A percentile compares a stretch with the other conserved stretches of the same genome.
Conservation (phyloP, 2,797 vertebrate species). For the Pipistrellus pygmaeus region DNA sequence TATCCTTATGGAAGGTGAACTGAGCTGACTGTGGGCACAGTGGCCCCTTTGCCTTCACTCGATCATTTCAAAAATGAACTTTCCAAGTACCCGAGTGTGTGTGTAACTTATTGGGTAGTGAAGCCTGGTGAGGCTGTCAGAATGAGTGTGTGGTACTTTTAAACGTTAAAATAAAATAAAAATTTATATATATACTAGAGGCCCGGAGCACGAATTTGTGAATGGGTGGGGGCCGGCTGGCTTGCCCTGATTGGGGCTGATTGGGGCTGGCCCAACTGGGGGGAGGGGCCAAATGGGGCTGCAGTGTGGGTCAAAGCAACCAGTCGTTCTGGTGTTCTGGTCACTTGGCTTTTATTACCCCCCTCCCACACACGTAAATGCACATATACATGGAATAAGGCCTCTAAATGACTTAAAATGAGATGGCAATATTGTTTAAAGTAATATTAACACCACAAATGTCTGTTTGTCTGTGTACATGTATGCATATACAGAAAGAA, state of each 20-base stretch:
- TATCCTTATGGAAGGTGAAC: background rate
- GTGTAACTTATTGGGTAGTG: conserved; percentile 75
- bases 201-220: too few species aligned
- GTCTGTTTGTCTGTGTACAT: background rate
- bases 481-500: background rate
- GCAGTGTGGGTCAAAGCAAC: too few species aligned
- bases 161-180: conserved; percentile 59
- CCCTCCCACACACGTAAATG: too few species aligned
- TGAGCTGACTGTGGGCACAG: background rate
- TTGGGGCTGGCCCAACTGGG: too few species aligned
- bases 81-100: conserved; percentile 62
- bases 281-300: too few species aligned
- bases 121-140: conserved; percentile 36
- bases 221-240: too few species aligned
- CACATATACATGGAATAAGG: background rate
- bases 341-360: too few species aligned
- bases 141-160: conserved; percentile 64
- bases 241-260: too few species aligned
- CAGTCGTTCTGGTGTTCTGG: too few species aligned
- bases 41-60: background rate
- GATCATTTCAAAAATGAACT: conserved; percentile 60
- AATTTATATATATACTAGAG: too few species aligned
- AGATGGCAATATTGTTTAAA: conserved; percentile 31
- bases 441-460: conserved; percentile 3
- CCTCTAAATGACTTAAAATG: conserved; percentile 26